Evolutionary conservation across 1,140 invertebrate species (phyloP), one percentile per base, ranked within the genome.

Genomic region (Caerostris extrusa): DNA sequence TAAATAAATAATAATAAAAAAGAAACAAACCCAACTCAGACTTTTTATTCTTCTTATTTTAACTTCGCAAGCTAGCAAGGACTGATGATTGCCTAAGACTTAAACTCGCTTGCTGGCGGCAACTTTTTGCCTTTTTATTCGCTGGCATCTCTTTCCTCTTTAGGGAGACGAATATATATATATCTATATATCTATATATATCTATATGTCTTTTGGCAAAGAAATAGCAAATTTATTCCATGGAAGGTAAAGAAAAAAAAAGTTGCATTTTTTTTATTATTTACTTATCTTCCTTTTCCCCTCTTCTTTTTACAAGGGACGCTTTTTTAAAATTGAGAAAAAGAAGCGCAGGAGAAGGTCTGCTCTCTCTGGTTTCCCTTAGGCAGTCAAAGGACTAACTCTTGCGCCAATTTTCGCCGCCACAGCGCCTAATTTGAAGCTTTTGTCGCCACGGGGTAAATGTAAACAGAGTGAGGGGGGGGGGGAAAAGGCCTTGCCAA

Each of bases 171-270:
- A 83, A 91, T 85, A 91, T 81, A 91, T 91, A n/a, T 90, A 77
- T 77, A 77, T 77, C 34, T 67, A 71, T 91, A 81, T 50, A 71
- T 81, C 90, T 92, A n/a, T n/a, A 91, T 90, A 77, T 77, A 77
- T 77, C 34, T 67, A 71, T 91, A 81, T 50, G 90, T 81, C 90
- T 92, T 90, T 88, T 69, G 82, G 55, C 92, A 82, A 93, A 93
- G 92, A 89, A 93, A 93, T 89, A 89, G 92, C 92, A 93, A 93
- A 93, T 93, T 93, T 93, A 93, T 93, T 93, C 92, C 60, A 57
- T 81, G 86, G 87, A 19, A 90, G 64, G 61, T n/a, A 58, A 17
- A 64, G 50, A 64, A 53, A 61, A 58, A 86, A 92, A 85, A 92
- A 92, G 90, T 92, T 85, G 81, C 90, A 34, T 34, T 61, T 91